phyloP scores from a whole-genome alignment of 2,888 invertebrate genomes.

The Dynastes hyllus region DNA sequence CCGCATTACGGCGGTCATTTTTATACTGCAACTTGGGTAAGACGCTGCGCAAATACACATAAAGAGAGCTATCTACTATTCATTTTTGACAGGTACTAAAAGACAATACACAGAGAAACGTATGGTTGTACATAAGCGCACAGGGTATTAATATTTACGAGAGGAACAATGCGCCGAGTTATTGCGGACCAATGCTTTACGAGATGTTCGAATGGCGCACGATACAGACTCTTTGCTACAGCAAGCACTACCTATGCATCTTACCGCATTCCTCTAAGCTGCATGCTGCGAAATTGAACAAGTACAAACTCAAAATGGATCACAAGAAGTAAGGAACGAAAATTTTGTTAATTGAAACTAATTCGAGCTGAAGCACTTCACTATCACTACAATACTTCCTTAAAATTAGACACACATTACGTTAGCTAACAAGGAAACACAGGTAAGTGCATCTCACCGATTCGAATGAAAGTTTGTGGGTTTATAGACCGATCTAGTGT shows the following conservation, averaged over 20 bases:
- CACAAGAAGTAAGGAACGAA: constrained; percentile 76
- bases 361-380: not conserved
- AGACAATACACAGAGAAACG: constrained; percentile 75
- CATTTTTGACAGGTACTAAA: constrained; percentile 72
- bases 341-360: constrained; percentile 10
- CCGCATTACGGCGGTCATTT: constrained; percentile 85
- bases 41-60: constrained; percentile 43
- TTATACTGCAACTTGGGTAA: constrained; percentile 81
- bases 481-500: no score
- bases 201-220: constrained; percentile 79
- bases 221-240: constrained; percentile 84
- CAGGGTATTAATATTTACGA: constrained; percentile 79
- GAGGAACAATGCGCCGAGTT: constrained; percentile 68
- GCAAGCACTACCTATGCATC: constrained; percentile 80
- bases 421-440: no score
- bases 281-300: constrained; percentile 74
- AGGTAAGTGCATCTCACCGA: no score
- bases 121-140: constrained; percentile 79
- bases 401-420: not conserved
- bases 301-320: constrained; percentile 84
- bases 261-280: constrained; percentile 72
- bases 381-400: no score
- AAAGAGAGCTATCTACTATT: constrained; percentile 1
- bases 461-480: no score
- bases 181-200: constrained; percentile 68